Conservation (phyloP, 2,113 vertebrate species). For the Casuarius casuarius region DNA sequence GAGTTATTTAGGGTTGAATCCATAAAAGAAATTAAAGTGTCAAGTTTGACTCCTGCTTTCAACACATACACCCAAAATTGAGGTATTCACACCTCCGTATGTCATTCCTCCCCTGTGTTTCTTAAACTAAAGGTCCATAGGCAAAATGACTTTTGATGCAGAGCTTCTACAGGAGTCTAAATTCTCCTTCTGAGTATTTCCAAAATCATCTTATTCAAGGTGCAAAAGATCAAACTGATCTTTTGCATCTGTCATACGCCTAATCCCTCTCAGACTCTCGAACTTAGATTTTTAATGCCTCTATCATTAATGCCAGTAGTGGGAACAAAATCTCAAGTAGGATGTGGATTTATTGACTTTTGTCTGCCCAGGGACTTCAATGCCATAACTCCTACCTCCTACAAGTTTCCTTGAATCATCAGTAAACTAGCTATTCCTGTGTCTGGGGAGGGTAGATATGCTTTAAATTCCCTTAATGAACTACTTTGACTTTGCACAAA, state of each 20-base stretch:
- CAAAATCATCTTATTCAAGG: not conserved
- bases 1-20: not conserved
- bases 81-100: not conserved
- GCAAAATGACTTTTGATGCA: accelerated
- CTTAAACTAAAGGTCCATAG: not conserved
- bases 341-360: not conserved
- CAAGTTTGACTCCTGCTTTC: not conserved
- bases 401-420: not conserved
- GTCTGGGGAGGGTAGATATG: not conserved
- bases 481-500: not conserved
- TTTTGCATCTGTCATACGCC: not conserved
- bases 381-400: not conserved
- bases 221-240: not conserved
- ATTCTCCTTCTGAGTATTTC: not conserved
- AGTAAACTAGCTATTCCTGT: not conserved
- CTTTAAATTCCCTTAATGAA: not conserved
- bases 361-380: not conserved
- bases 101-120: not conserved
- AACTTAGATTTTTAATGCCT: not conserved
- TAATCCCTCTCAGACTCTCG: not conserved
- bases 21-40: slow-evolving; percentile 22
- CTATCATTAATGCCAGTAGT: not conserved
- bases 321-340: not conserved
- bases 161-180: not conserved
- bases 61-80: not conserved